Evolutionary conservation across 2,888 invertebrate species (phyloP).

Genomic region (Phragmatobia fuliginosa): DNA sequence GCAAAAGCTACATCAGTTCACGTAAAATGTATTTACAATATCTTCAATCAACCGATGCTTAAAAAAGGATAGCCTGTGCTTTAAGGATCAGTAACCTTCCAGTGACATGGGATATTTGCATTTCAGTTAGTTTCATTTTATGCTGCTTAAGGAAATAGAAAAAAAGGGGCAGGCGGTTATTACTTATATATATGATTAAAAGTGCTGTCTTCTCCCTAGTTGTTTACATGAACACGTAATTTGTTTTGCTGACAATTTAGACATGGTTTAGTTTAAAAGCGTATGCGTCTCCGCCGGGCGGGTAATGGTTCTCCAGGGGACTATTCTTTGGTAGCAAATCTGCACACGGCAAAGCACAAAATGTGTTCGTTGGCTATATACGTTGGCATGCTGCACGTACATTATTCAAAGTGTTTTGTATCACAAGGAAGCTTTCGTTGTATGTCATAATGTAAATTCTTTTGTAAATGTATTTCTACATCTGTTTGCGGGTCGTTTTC

Average conservation of each 20-base stretch:
- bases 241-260: constrained; percentile 66
- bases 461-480: constrained; percentile 42
- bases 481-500: background rate
- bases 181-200: constrained; percentile 30
- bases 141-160: background rate
- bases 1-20: no score
- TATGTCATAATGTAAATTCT: constrained; percentile 50
- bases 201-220: constrained; percentile 29
- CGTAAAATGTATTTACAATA: no score
- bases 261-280: constrained; percentile 75
- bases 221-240: constrained; percentile 56
- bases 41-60: no score
- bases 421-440: constrained; percentile 56
- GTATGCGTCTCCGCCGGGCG: constrained; percentile 61
- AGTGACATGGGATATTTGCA: no score
- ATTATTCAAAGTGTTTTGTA: constrained; percentile 70
- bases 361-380: constrained; percentile 71
- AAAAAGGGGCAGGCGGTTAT: no score
- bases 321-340: constrained; percentile 56
- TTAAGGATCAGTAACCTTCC: no score
- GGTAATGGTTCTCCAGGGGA: constrained; percentile 69
- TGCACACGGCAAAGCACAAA: constrained; percentile 57
- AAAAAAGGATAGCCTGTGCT: no score
- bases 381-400: constrained; percentile 66
- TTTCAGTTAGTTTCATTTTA: no score